Percentiles rank a stretch among this genome's conserved stretches.
These are phyloP conservation scores for Psilopsiagon aurifrons DNA, from an alignment of 2,113 vertebrate species.

Conservation along the genomic window DNA sequence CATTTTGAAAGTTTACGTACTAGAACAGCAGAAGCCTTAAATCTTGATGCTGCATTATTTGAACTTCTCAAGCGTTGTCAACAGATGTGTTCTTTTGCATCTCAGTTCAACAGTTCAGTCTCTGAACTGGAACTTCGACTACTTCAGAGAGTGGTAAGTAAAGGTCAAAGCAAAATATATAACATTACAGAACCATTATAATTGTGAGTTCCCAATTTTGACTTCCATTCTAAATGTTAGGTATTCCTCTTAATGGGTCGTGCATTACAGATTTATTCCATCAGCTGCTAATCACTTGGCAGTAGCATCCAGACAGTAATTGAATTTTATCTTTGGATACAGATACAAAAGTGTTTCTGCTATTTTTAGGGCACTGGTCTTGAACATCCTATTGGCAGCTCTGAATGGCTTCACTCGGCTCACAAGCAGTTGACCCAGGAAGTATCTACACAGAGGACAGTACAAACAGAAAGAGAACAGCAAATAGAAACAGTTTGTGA, in stretches of 20 bases:
- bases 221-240: neutral
- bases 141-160: constrained; percentile 90
- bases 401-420: constrained; percentile 92
- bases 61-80: constrained; percentile 96
- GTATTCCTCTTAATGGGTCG: neutral
- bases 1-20: constrained; percentile 96
- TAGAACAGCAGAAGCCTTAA: constrained; percentile 91
- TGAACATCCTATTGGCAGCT: constrained; percentile 89
- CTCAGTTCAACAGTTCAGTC: constrained; percentile 93
- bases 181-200: fast-evolving
- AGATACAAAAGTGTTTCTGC: constrained; percentile 1
- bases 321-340: neutral
- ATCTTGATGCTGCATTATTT: constrained; percentile 89
- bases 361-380: constrained; percentile 83
- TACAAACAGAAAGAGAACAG: constrained; percentile 91
- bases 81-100: constrained; percentile 92
- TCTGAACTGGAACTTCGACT: constrained; percentile 93
- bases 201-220: neutral
- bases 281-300: neutral
- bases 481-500: constrained; percentile 91
- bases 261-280: neutral
- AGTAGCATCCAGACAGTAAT: neutral
- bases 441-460: constrained; percentile 81
- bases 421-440: constrained; percentile 92
- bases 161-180: neutral